phyloP scores from a whole-genome alignment of 2,888 invertebrate genomes.

The Nasonia oneida region DNA sequence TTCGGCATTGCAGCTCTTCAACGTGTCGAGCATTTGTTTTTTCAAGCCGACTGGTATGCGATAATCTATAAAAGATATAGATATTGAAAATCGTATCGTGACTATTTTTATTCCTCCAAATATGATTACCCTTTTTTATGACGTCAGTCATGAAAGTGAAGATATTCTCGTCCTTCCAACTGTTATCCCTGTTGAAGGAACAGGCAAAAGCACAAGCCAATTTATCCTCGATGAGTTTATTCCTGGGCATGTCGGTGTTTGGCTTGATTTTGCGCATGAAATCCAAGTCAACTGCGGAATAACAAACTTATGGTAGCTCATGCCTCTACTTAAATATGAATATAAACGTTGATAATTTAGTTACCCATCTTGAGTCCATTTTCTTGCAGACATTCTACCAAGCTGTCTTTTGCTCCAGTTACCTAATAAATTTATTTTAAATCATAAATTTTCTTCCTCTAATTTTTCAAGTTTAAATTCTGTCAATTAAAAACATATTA shows the following conservation, averaged over 20 bases:
- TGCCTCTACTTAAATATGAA: background rate
- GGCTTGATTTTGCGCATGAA: background rate
- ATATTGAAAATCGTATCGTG: too few species aligned
- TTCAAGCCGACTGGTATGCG: background rate
- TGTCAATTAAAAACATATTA: background rate
- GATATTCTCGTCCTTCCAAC: background rate
- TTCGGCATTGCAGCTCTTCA: background rate
- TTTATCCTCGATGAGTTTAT: background rate
- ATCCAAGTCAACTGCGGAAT: background rate
- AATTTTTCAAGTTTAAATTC: too few species aligned
- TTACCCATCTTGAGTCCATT: background rate
- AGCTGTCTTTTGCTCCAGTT: background rate
- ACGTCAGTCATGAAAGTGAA: background rate
- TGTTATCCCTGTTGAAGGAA: background rate
- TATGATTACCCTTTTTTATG: background rate
- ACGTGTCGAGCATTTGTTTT: background rate
- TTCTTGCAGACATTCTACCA: background rate
- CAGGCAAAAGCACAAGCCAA: background rate
- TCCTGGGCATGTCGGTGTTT: background rate
- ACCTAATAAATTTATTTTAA: too few species aligned
- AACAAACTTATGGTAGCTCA: background rate
- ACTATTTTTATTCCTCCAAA: background rate
- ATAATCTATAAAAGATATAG: background rate
- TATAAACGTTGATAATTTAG: background rate
- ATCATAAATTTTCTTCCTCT: too few species aligned